Evolutionary conservation across 2,797 vertebrate genomes (phyloP), one percentile per base, ranked within the genome.

Genomic region (Cynopterus sphinx): DNA sequence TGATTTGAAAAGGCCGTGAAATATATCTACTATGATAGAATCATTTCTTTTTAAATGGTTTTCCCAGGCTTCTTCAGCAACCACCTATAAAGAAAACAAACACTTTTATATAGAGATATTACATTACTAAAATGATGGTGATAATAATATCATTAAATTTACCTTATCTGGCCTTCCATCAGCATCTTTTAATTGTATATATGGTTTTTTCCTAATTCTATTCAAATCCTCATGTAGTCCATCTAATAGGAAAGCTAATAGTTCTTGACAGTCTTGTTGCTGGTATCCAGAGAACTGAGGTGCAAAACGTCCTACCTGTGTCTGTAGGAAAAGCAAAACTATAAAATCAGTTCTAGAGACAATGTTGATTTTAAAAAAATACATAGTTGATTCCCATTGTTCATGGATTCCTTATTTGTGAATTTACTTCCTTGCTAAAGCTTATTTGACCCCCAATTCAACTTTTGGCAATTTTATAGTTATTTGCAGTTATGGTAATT

Each of bases 21-120:
- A 99, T 98, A 99, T 99, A 98, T 99, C 99, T 97, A 99, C 99
- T 85, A 99, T 99, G 98, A 99, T 99, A 95, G 99, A 99, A 98
- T 99, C 99, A 83, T 99, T 99, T 98, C 99, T 99, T 98, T 99
- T 99, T 97, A 99, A 98, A 98, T 99, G 99, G 97, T 99, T 99
- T 98, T 99, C 99, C 99, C 99, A 99, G 59, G 99, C 99, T 98
- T 99, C 99, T 98, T 99, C 99, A 19, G 99, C 99, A 96, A 99
- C 99, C 67, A 99, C 99, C 99, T 99, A 98, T 5, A 97, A 98
- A 79, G 77, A 97, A 98, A 97, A 81, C 5, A 97, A 0, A 74
- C 75, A 96, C 5, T 63, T 36, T 97, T 96, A 95, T 13, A 91
- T 82, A 59, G 91, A 0, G 84, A 57, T 70, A 87, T 22, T 16